Conservation (phyloP, 1,140 invertebrate genomes). For the Magallana gigas region DNA sequence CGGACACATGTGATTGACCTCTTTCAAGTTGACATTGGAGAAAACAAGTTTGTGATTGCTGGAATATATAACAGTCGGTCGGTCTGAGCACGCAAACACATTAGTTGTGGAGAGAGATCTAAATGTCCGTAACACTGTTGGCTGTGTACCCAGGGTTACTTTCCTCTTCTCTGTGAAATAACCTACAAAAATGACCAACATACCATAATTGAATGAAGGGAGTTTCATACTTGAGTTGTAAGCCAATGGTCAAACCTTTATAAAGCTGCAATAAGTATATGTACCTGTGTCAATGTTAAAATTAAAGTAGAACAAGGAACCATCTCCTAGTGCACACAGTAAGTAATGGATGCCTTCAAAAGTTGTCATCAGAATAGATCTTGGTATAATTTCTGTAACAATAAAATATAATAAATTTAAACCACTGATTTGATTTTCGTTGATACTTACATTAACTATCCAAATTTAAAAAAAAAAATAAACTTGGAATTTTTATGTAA, state of each 20-base stretch:
- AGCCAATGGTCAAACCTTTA: too few species aligned
- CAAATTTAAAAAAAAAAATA: too few species aligned
- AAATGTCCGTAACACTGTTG: conserved; percentile 95
- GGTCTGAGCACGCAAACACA: conserved; percentile 98
- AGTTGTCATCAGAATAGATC: conserved; percentile 95
- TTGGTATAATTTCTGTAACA: conserved; percentile 92
- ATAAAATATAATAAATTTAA: conserved; percentile 58
- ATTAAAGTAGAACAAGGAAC: conserved; percentile 97
- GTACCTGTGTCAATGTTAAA: conserved; percentile 80
- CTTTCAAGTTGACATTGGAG: conserved; percentile 98
- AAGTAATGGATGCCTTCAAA: conserved; percentile 95
- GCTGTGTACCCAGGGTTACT: conserved; percentile 97
- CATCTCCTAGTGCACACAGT: conserved; percentile 93
- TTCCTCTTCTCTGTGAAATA: conserved; percentile 78
- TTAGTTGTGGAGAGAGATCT: conserved; percentile 95
- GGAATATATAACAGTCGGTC: conserved; percentile 99
- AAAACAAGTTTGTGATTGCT: conserved; percentile 99
- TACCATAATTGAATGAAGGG: too few species aligned
- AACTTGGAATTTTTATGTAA: too few species aligned
- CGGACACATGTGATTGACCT: conserved; percentile 99
- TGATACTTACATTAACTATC: too few species aligned
- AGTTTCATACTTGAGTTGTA: not conserved
- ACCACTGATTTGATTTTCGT: too few species aligned
- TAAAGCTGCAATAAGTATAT: not conserved
- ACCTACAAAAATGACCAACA: conserved; percentile 56